Evolutionary conservation across 2,888 invertebrate species (phyloP).

Genomic region (Chymomyza procnemis): DNA sequence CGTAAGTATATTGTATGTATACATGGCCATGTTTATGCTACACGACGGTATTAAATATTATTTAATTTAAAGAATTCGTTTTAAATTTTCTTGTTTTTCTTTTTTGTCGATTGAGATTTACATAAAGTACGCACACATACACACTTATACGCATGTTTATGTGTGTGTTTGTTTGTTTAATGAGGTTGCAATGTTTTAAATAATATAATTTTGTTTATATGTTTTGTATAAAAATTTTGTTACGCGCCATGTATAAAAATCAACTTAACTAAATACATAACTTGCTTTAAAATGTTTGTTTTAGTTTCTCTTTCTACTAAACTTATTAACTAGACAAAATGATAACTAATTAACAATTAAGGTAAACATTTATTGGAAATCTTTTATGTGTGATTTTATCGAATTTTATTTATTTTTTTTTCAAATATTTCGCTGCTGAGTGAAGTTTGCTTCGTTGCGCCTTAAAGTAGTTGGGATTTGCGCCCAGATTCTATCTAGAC

Average conservation of each 20-base stretch:
- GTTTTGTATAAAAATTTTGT: conserved; percentile 21
- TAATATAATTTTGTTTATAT: neutral
- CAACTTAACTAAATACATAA: conserved; percentile 63
- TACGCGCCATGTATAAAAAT: conserved; percentile 37
- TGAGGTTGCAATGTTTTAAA: conserved; percentile 7
- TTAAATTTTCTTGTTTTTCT: conserved; percentile 3
- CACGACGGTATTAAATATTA: conserved; percentile 18
- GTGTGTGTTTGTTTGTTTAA: neutral
- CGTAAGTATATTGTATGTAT: conserved; percentile 28
- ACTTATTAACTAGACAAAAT: conserved; percentile 70
- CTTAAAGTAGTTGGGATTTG: conserved; percentile 1
- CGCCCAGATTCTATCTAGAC: neutral
- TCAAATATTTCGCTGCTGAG: neutral
- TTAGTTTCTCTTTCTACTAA: conserved; percentile 40
- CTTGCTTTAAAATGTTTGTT: conserved; percentile 32
- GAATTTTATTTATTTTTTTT: conserved; percentile 10
- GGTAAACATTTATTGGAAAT: conserved; percentile 72
- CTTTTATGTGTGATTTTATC: conserved; percentile 21
- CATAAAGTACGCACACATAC: conserved; percentile 29
- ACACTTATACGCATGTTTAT: conserved; percentile 5
- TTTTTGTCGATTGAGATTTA: conserved; percentile 49
- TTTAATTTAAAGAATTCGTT: neutral
- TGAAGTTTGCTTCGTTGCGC: conserved; percentile 3
- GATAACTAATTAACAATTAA: conserved; percentile 72
- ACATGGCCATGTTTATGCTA: conserved; percentile 11